These are phyloP conservation scores for Phenganax stokvisi DNA, from an alignment of 92 coral and sea anemone species.

Conservation along the genomic window DNA sequence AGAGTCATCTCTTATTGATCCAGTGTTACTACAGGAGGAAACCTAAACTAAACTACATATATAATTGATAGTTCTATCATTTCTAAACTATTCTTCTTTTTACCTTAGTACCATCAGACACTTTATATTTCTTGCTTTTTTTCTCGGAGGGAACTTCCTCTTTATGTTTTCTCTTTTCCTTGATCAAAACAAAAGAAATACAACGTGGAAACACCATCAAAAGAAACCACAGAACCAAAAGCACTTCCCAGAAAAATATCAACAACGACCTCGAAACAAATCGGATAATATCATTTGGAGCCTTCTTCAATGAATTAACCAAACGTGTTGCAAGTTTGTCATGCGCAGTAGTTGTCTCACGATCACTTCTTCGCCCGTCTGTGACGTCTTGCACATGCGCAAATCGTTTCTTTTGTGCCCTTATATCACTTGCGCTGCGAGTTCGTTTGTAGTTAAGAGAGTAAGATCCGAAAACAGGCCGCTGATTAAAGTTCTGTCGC, in stretches of 20 bases:
- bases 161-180: constrained; percentile 29
- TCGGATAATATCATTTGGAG: neutral
- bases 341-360: constrained; percentile 3
- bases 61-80: constrained; percentile 11
- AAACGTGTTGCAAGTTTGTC: neutral
- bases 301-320: neutral
- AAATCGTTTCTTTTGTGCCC: neutral
- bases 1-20: constrained; percentile 8
- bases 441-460: neutral
- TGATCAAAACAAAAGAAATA: constrained; percentile 20
- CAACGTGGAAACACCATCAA: constrained; percentile 20
- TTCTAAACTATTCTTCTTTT: neutral
- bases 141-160: constrained; percentile 12
- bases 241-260: neutral
- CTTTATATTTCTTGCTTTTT: constrained; percentile 33
- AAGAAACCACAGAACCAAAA: constrained; percentile 1
- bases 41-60: constrained; percentile 2
- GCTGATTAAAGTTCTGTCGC: neutral
- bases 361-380: neutral
- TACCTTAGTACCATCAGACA: constrained; percentile 23
- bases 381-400: constrained; percentile 1
- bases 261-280: constrained; percentile 6
- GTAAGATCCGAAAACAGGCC: neutral
- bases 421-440: neutral
- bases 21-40: neutral